Evolutionary conservation across 2,888 invertebrate species (phyloP), one percentile per base, ranked within the genome.

Genomic region (Pantelozetes paolii): DNA sequence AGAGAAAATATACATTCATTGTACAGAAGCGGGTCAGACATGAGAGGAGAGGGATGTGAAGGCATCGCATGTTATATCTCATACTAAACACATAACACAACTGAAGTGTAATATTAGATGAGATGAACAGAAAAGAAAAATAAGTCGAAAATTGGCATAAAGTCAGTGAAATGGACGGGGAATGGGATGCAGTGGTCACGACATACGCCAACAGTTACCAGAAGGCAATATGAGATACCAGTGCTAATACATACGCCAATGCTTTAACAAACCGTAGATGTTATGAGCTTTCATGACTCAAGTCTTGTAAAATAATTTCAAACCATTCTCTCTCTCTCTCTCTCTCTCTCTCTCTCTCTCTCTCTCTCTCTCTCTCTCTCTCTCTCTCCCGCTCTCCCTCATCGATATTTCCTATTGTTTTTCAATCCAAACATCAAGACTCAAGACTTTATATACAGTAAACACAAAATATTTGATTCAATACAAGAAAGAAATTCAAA

Each of bases 21-120:
- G 32, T 20, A 62, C 62, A 62, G 62, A 62, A 62, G 62, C 62
- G 62, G 62, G 62, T 62, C 62, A 62, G 62, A 62, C 62, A 62
- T n/a, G 23, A 54, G 54, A 54, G 23, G 23, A 9, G 54, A 54
- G 54, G 54, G 54, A 54, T 28, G 28, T 36, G 36, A 36, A 62
- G 62, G 62, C 32, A 62, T 62, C 62, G 62, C 62, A 62, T 62
- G 62, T 36, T 62, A 36, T 62, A 36, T 36, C 20, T 62, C 32
- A 36, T 32, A 23, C 62, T 8, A n/a, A 32, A 15, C 59, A 2
- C 32, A 32, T 28, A 62, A n/a, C 32, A 62, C 32, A 62, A 62
- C 62, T 32, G 26, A 62, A 1, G 62, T 62, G 62, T 62, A 62
- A 62, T 62, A 62, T 62, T 32, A 62, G 62, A 62, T 28, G 62